These are phyloP conservation scores for Myxocyprinus asiaticus DNA, from an alignment of 2,113 vertebrate species.

Conservation along the genomic window DNA sequence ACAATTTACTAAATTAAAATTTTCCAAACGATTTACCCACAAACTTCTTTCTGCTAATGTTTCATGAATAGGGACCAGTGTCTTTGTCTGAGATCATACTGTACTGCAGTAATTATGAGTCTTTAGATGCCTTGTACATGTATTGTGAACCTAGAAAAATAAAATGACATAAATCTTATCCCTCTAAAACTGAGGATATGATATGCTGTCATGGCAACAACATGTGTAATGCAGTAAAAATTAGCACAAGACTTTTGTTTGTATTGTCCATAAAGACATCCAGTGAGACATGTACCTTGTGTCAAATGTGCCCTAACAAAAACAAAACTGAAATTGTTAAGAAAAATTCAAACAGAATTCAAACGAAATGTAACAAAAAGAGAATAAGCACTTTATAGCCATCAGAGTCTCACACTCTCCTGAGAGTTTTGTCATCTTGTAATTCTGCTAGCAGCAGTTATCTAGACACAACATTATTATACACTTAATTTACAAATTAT, in stretches of 20 bases:
- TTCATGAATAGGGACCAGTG: background rate
- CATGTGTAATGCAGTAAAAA: background rate
- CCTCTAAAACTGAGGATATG: background rate
- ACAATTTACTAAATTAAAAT: no score
- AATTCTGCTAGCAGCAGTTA: constrained; percentile 14
- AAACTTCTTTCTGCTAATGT: no score
- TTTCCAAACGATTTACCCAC: no score
- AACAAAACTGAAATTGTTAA: no score
- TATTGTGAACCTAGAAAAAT: no score
- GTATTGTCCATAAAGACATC: background rate
- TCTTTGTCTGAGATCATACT: background rate
- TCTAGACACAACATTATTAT: constrained; percentile 34
- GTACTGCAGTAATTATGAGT: background rate
- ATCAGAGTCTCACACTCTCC: background rate
- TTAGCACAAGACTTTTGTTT: background rate
- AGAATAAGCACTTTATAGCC: background rate
- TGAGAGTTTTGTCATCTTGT: constrained; percentile 31
- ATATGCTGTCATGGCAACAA: background rate
- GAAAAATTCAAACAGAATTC: no score
- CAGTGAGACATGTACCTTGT: background rate
- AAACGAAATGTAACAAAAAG: background rate
- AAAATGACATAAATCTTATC: background rate
- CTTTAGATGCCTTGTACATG: background rate
- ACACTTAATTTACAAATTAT: constrained; percentile 55
- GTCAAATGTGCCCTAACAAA: no score